Evolutionary conservation across 2,888 invertebrate species (phyloP), one percentile per base, ranked within the genome.

Genomic region (Mimachlamys varia): DNA sequence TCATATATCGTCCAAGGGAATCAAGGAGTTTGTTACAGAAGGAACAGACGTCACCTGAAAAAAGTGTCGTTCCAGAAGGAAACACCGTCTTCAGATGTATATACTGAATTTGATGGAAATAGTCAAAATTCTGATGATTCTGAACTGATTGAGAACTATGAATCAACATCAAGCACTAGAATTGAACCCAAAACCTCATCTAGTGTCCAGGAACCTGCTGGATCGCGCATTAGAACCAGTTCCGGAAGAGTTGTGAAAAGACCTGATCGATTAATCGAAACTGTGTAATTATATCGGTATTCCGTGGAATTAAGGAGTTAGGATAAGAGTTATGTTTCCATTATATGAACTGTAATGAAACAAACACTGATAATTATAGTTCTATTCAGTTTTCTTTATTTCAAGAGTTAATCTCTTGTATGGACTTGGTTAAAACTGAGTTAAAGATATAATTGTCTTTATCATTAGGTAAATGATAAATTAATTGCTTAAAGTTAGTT

Each of bases 221-320:
- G 15, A 58, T 22, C 15, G 19, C 12, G 15, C 19, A 22, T 58
- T 5, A 19, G 12, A 22, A 58, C 22, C 4, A 58, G 22, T 17
- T 58, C 58, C 15, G 19, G 58, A 15, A 15, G 58, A 58, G 22
- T 22, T 22, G 22, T 58, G 12, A 58, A 19, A 22, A 58, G 58
- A 22, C 58, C 58, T 5, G 19, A 58, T 58, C 5, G 58, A 5
- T 22, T 58, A 12, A 58, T 58, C 22, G 58, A 58, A 58, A 22
- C 12, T 4, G 22, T 58, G 22, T 58, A 58, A 92, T 50, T 50
- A n/a, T n/a, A n/a, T n/a, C n/a, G n/a, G n/a, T n/a, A n/a, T n/a
- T n/a, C n/a, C n/a, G n/a, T n/a, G n/a, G n/a, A n/a, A n/a, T n/a
- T n/a, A n/a, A n/a, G n/a, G n/a, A n/a, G n/a, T n/a, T n/a, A n/a